Percentiles rank a stretch among this genome's conserved stretches.
These are phyloP conservation scores for Eurytoma adleriae DNA, from an alignment of 2,888 invertebrate species.

Conservation along the genomic window DNA sequence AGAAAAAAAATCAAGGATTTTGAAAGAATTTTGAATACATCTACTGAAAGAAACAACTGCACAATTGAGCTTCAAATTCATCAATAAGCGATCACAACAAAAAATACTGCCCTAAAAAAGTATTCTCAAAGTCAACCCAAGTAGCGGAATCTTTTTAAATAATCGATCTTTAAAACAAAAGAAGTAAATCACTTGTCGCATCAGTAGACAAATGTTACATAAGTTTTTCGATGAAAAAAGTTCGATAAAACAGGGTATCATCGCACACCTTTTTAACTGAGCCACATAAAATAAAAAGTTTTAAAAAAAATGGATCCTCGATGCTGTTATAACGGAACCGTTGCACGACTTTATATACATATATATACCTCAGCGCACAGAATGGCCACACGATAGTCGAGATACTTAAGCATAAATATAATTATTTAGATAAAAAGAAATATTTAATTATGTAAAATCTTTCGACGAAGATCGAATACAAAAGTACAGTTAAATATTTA, in stretches of 20 bases:
- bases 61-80: too few species aligned
- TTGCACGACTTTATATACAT: constrained; percentile 45
- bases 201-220: not conserved
- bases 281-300: not conserved
- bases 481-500: constrained; percentile 37
- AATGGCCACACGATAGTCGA: constrained; percentile 39
- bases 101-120: too few species aligned
- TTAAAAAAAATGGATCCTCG: constrained; percentile 24
- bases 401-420: constrained; percentile 36
- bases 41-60: too few species aligned
- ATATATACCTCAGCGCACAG: constrained; percentile 47
- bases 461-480: constrained; percentile 19
- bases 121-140: too few species aligned
- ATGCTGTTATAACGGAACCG: constrained; percentile 34
- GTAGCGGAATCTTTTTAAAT: too few species aligned
- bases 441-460: constrained; percentile 54
- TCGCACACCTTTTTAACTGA: constrained; percentile 1
- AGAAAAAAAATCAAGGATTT: too few species aligned
- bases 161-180: too few species aligned
- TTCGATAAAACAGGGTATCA: constrained; percentile 21
- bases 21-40: too few species aligned
- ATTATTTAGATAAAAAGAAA: constrained; percentile 29
- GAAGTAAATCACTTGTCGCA: too few species aligned
- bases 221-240: not conserved
- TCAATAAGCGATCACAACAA: too few species aligned